Evolutionary conservation across 2,888 invertebrate species (phyloP).

Genomic region (Acanthosepion pharaonis): DNA sequence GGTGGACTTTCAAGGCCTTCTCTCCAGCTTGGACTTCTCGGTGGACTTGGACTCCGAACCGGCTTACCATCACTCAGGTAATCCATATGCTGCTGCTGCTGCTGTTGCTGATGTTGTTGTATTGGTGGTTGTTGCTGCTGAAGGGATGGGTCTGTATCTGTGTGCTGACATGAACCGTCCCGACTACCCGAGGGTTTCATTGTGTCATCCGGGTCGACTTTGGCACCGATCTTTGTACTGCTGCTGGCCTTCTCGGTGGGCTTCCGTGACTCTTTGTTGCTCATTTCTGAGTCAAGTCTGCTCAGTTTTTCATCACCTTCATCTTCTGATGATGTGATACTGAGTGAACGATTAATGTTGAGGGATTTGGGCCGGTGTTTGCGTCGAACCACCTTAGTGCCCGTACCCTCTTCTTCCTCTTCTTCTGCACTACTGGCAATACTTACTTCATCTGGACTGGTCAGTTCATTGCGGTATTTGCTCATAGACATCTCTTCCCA

Average conservation of each 20-base stretch:
- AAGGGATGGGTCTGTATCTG: slow-evolving; percentile 43
- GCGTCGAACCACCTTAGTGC: slow-evolving; percentile 57
- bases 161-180: slow-evolving; percentile 40
- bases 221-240: slow-evolving; percentile 52
- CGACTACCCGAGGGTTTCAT: slow-evolving; percentile 2
- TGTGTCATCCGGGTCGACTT: slow-evolving; percentile 50
- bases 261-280: not conserved
- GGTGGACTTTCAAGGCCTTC: slow-evolving; percentile 70
- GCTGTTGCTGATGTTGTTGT: slow-evolving; percentile 47
- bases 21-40: slow-evolving; percentile 72
- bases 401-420: not conserved
- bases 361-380: slow-evolving; percentile 68
- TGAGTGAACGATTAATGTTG: slow-evolving; percentile 67
- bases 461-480: slow-evolving; percentile 62
- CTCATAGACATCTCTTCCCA: slow-evolving; percentile 66
- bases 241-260: slow-evolving; percentile 37
- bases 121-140: slow-evolving; percentile 41
- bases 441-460: slow-evolving; percentile 66
- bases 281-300: not conserved
- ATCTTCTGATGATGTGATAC: slow-evolving; percentile 69
- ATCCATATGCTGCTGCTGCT: slow-evolving; percentile 34
- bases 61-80: slow-evolving; percentile 48
- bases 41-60: slow-evolving; percentile 67
- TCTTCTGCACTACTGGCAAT: slow-evolving; percentile 48
- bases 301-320: slow-evolving; percentile 52